Base-by-base conservation (phyloP, 2,888 invertebrate genomes). In the Keiferia lycopersicella region DNA sequence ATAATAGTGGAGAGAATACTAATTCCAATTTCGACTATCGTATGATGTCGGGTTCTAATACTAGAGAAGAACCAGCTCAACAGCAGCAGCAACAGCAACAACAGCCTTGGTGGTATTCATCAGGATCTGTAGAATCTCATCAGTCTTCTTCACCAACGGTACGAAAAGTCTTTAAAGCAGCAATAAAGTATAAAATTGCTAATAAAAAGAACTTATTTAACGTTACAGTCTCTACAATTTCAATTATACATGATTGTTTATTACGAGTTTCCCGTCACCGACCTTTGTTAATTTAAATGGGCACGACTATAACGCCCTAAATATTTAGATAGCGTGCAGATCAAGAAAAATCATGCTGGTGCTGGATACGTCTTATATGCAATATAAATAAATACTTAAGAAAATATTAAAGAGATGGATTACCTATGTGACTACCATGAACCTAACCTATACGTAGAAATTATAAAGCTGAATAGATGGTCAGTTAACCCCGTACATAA, bases 1-100 rank as follows among this genome's bases (percentile, higher is more conserved):
- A 94, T 93, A 87, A 94, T 93, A 89, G 93, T 90, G 80, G 93
- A 89, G 91, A 94, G 93, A 87, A 93, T 85, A 93, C 94, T 67
- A 93, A 94, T 69, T 93, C 94, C 69, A 94, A 93, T 78, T 96
- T 95, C 86, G 96, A 96, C 86, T 96, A 96, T 86, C 94, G 95
- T 83, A 89, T 95, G 79, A 87, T 91, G 94, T 93, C 88, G 86
- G 93, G 92, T 87, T 88, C 86, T 74, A 93, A 83, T 83, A 88
- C 87, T 72, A 92, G 91, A 71, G 90, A 90, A 70, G 89, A 90
- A 71, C 84, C 88, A 67, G 80, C 88, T 72, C 89, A 89, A 67
- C 51, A 51, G 22, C 51, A 51, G 12, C 51, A 51, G 22, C 51
- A 51, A 22, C 51, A 51, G 20, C 51, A 51, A 72, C 90, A 89